Base-by-base conservation (phyloP, 1,140 invertebrate genomes). In the Drosophila lowei region DNA sequence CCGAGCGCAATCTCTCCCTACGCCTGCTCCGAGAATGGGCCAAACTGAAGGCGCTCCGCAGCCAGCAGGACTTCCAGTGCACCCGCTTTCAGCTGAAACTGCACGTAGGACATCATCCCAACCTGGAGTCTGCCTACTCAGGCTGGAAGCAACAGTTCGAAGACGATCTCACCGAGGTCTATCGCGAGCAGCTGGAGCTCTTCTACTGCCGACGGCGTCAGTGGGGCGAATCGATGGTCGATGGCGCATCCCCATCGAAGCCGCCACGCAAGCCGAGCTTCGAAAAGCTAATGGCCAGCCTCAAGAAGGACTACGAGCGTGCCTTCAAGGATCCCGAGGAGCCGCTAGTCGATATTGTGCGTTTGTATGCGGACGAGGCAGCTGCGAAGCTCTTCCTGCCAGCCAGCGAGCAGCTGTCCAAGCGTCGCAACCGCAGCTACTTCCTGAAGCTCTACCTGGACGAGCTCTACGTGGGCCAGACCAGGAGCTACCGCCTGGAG, bases 261-360 rank as follows among this genome's bases (percentile, higher is more conserved):
- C 75, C 74, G 28, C 77, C 73, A 3, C 59, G 78, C 6, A 92
- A 92, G 56, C 91, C 92, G 11, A 70, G 90, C 46, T 79, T 91
- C 48, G 72, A 79, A 0, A 52, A 77, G 13, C 65, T 92, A 6
- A 85, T 90, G 72, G 61, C 74, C 7, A 80, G 86, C 18, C 58
- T 92, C 2, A 70, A 65, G 9, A 67, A 77, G 16, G 85, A 91
- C 30, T 91, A 92, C 46, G 68, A 83, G 5, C 88, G 92, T 34
- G 83, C 92, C 44, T 92, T 93, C 30, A 79, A 90, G 65, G 90
- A 92, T 25, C 92, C 93, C 0, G 92, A 92, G 30, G 93, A 94
- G 60, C 93, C 93, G 8, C 73, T 89, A 18, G 80, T 94, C 6
- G 60, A 88, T 18, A 65, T 94, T n/a, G 65, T 91, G 25, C 75